Base-by-base conservation (phyloP, 2,888 invertebrate species). In the Nemotelus pantherinus region DNA sequence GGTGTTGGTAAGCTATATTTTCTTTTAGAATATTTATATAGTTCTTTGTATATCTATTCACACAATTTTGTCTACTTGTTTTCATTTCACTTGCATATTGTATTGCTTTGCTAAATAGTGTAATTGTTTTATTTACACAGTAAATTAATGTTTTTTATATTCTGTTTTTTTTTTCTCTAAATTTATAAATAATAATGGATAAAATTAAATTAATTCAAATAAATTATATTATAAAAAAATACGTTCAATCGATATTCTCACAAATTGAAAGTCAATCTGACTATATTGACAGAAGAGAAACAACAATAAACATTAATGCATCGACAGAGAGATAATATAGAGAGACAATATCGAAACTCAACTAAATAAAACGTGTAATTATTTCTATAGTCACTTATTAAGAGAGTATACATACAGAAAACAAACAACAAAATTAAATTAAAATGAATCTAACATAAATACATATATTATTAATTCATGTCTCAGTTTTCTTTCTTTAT, bases 211-310 rank as follows among this genome's bases (percentile, higher is more conserved):
- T 47, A 48, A 63, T n/a, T 70, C 55, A 70, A 53, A 53, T 55
- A 53, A 70, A 70, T 70, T 70, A 70, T 70, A 70, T 70, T 70
- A 70, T 55, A 45, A 44, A 70, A 70, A 70, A 70, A 70, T 70
- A 70, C 70, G 55, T 39, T 25, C 0, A 25, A 25, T 25, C 25
- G 25, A 25, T 25, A 25, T 25, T 25, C 25, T 25, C 25, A 25
- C 25, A 25, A 25, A 25, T 25, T 25, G 25, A 25, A 25, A 25
- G 25, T 25, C 25, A 25, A 25, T 25, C 25, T 25, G 25, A 25
- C 25, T 25, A 25, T 25, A 25, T 25, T 25, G 25, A 25, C 25
- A 25, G 25, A 25, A 25, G 25, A 25, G 25, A 25, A 25, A 25
- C 0, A 25, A 25, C 25, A 25, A 25, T 25, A 25, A 25, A 25